Conservation (phyloP, 1,140 invertebrate genomes). For the Saccostrea echinata region DNA sequence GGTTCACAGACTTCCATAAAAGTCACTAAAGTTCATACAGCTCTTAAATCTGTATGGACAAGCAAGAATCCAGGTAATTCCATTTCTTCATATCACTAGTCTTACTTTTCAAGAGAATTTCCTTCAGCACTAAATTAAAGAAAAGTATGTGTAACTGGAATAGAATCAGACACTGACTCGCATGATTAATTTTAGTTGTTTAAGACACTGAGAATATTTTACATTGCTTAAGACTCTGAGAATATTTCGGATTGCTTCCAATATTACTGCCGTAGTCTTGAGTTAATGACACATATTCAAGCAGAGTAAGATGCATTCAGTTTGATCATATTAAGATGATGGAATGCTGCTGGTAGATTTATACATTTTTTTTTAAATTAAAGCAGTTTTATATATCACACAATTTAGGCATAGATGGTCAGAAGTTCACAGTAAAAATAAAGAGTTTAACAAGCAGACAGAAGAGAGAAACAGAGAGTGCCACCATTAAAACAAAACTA, state of each 20-base stretch:
- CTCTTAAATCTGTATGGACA: constrained; percentile 48
- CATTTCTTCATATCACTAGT: not conserved
- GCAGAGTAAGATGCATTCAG: too few relatives aligned
- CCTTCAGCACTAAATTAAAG: too few relatives aligned
- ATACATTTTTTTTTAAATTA: too few relatives aligned
- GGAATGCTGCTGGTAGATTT: too few relatives aligned
- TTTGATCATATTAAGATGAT: too few relatives aligned
- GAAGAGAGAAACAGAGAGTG: constrained; percentile 37
- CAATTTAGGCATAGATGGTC: not conserved
- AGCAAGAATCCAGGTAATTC: constrained; percentile 44
- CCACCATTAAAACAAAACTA: not conserved
- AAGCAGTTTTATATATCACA: too few relatives aligned
- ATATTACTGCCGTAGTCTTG: too few relatives aligned
- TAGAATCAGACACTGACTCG: not conserved
- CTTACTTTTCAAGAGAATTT: too few relatives aligned
- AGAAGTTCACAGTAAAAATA: constrained; percentile 37
- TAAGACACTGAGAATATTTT: not conserved
- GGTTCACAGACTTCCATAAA: constrained; percentile 34
- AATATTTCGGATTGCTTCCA: too few relatives aligned
- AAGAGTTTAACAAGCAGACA: not conserved
- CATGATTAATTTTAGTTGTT: not conserved
- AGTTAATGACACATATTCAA: too few relatives aligned
- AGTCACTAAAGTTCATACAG: not conserved
- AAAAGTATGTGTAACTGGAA: not conserved
- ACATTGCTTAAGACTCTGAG: not conserved